Evolutionary conservation across 2,888 invertebrate genomes (phyloP), one percentile per base, ranked within the genome.

Genomic region (Morpho deidamia): DNA sequence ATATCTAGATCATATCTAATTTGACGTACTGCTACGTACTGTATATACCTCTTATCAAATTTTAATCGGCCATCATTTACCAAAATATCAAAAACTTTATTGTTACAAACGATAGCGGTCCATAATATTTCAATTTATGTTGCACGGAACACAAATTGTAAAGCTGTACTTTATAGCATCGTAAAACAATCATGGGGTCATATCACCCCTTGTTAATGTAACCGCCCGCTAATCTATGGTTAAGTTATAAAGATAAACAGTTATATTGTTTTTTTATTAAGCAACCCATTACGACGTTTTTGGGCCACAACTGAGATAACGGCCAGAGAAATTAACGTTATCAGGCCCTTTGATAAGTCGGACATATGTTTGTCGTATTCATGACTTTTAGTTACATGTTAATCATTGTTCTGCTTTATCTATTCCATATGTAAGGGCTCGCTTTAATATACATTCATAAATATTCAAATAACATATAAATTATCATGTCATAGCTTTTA

Each of bases 181-280:
- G 65, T 78, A 76, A 81, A 78, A 68, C 74, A 74, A 78, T 79
- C 78, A 74, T 70, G 67, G 66, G 67, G 67, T 68, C 59, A 60
- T 74, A 77, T 72, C 71, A 64, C 63, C 61, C 59, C 72, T 76
- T 49, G 58, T 58, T 72, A 76, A 77, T 69, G 72, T 75, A 71
- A 71, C 70, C 70, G 66, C 65, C 60, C 63, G 70, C 69, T 70
- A 74, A 72, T 71, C 70, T 71, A 69, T 66, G 66, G 67, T 72
- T 68, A 63, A 69, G 65, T 67, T 69, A 66, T 70, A 70, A 70
- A 72, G 66, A 71, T 71, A 68, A 67, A 65, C 56, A 56, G 64
- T 61, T 63, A 59, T 61, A 58, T 62, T 63, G 62, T 65, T 66
- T 69, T 69, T 68, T 64, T 63, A 63, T 62, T 59, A 66, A 54